These are phyloP conservation scores for Girardinus metallicus DNA, from an alignment of 2,797 vertebrate genomes.

Conservation along the genomic window DNA sequence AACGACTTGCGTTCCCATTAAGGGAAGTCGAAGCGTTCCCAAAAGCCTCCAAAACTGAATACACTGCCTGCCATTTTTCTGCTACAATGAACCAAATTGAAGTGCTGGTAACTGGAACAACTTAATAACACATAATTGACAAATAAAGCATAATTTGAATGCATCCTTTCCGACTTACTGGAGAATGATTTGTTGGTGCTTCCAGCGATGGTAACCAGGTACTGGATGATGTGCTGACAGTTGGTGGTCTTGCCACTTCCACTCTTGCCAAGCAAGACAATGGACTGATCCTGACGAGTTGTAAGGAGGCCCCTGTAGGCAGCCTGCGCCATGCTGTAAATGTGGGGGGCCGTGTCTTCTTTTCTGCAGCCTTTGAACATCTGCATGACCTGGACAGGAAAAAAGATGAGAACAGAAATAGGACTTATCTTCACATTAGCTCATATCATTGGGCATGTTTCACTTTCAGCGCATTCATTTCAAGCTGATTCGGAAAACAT, in stretches of 20 bases:
- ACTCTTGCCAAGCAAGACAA: slow-evolving; percentile 90
- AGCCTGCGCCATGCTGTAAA: slow-evolving; percentile 92
- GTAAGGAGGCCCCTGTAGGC: slow-evolving; percentile 94
- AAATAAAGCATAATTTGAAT: neutral
- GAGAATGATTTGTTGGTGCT: slow-evolving; percentile 91
- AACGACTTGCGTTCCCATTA: slow-evolving; percentile 93
- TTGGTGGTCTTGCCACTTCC: slow-evolving; percentile 96
- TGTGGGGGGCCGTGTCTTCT: slow-evolving; percentile 92
- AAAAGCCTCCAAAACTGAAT: slow-evolving; percentile 94
- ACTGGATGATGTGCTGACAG: slow-evolving; percentile 95
- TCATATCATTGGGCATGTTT: neutral
- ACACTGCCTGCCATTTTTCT: slow-evolving; percentile 97
- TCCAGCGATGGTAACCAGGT: slow-evolving; percentile 89
- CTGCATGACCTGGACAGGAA: slow-evolving; percentile 91
- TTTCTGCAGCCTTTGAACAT: slow-evolving; percentile 97
- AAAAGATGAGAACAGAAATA: neutral
- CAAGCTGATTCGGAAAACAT: slow-evolving; percentile 8
- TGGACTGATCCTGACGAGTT: slow-evolving; percentile 94
- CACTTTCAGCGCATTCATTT: neutral
- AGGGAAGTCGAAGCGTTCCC: slow-evolving; percentile 91
- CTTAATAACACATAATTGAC: neutral
- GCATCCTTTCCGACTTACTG: slow-evolving; percentile 76
- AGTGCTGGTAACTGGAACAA: neutral
- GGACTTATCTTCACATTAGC: neutral
- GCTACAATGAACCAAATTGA: slow-evolving; percentile 67